phyloP scores from a whole-genome alignment of 2,797 vertebrate genomes.

The Coccyzus lansbergi region DNA sequence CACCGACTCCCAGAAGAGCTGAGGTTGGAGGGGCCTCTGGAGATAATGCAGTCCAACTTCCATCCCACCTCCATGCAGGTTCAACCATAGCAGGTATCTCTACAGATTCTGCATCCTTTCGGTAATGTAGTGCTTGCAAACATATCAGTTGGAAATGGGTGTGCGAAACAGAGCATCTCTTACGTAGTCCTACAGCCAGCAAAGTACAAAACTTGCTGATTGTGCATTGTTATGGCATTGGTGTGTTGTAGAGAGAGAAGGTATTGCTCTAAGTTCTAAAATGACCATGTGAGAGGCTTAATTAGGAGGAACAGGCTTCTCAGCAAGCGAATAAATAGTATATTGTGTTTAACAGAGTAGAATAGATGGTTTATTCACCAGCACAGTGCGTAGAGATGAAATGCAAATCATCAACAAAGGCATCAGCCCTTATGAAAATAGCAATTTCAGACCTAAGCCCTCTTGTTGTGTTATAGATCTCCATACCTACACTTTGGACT shows the following conservation, averaged over 20 bases:
- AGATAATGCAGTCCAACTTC: neutral
- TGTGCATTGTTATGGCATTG: neutral
- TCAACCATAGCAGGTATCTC: neutral
- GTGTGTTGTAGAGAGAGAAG: neutral
- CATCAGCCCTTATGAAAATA: neutral
- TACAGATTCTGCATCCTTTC: neutral
- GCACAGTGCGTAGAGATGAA: neutral
- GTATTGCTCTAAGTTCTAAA: neutral
- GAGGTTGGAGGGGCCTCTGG: neutral
- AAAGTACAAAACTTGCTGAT: neutral
- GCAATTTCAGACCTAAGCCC: neutral
- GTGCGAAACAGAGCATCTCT: neutral
- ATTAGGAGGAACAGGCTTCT: neutral
- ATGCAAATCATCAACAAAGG: neutral
- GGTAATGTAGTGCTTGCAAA: neutral
- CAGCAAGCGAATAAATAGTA: neutral
- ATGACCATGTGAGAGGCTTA: neutral
- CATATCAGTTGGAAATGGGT: neutral
- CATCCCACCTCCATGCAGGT: neutral
- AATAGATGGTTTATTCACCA: neutral
- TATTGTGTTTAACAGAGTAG: neutral
- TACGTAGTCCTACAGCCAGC: neutral
- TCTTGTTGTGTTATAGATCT: neutral
- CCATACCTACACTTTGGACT: neutral
- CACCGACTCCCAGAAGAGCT: fast-evolving